phyloP scores from a whole-genome alignment of 2,888 invertebrate genomes.

The Cheilosia vulpina region DNA sequence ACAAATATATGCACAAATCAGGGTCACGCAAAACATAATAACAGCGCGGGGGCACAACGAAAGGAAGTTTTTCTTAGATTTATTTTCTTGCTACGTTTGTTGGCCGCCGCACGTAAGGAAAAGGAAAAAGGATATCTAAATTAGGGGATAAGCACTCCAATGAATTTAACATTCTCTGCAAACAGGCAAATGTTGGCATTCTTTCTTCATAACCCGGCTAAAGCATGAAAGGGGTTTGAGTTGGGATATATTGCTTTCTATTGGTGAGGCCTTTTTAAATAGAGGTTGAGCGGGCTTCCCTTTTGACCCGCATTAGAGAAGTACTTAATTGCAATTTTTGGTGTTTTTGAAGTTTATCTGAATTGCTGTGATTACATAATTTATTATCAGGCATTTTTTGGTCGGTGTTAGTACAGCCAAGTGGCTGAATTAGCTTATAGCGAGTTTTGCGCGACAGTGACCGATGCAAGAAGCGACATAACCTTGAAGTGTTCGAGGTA shows the following conservation, averaged over 20 bases:
- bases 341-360: not conserved
- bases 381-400: constrained; percentile 26
- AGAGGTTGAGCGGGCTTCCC: not conserved
- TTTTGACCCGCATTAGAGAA: constrained; percentile 6
- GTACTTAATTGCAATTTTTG: constrained; percentile 32
- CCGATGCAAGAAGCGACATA: not conserved
- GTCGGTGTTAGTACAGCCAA: constrained; percentile 7
- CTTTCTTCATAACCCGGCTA: not conserved
- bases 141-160: constrained; percentile 67
- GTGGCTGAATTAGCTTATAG: not conserved
- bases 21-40: constrained; percentile 72
- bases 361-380: constrained; percentile 26
- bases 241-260: constrained; percentile 44
- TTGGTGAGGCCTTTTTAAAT: constrained; percentile 8
- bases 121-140: constrained; percentile 65
- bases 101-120: constrained; percentile 17
- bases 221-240: constrained; percentile 34
- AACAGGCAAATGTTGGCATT: constrained; percentile 45
- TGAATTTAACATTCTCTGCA: constrained; percentile 64
- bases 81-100: constrained; percentile 37
- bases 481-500: too few relatives aligned
- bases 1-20: constrained; percentile 42
- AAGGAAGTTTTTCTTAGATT: constrained; percentile 42
- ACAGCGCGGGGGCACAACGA: constrained; percentile 4
- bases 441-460: not conserved